Percentiles rank a stretch among this genome's conserved stretches.
phyloP scores from a whole-genome alignment of 2,797 vertebrate species.

The Cichlasoma orientale region DNA sequence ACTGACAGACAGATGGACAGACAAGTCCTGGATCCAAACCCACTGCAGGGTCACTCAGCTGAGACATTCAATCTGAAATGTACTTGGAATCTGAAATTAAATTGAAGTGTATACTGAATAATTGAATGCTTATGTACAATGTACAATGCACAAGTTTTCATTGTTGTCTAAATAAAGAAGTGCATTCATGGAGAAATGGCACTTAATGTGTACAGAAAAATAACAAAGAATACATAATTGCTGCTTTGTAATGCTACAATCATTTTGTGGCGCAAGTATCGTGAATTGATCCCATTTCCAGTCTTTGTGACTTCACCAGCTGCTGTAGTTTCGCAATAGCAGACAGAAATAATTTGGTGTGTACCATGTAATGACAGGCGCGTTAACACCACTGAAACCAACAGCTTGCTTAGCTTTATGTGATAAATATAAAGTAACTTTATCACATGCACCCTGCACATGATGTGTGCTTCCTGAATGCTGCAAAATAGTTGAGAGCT shows the following conservation, averaged over 20 bases:
- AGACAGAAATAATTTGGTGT: neutral
- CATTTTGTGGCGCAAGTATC: neutral
- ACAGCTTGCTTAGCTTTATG: neutral
- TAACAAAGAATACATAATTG: neutral
- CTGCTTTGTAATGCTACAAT: neutral
- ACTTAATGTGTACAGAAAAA: neutral
- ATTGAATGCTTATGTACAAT: neutral
- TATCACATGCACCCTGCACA: neutral
- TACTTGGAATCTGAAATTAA: constrained; percentile 34
- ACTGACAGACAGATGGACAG: constrained; percentile 81
- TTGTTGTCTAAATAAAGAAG: neutral
- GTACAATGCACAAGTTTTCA: neutral
- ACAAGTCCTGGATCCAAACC: constrained; percentile 65
- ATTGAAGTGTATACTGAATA: neutral
- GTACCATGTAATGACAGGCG: neutral
- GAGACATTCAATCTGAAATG: constrained; percentile 60
- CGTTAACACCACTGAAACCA: neutral
- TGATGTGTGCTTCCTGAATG: neutral
- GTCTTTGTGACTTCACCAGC: neutral
- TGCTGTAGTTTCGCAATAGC: neutral
- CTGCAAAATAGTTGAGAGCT: neutral
- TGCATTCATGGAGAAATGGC: neutral
- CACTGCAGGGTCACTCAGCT: constrained; percentile 62
- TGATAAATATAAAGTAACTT: neutral
- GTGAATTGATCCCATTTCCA: neutral